Conservation (phyloP, 2,797 vertebrate genomes). For the Rhincodon typus region DNA sequence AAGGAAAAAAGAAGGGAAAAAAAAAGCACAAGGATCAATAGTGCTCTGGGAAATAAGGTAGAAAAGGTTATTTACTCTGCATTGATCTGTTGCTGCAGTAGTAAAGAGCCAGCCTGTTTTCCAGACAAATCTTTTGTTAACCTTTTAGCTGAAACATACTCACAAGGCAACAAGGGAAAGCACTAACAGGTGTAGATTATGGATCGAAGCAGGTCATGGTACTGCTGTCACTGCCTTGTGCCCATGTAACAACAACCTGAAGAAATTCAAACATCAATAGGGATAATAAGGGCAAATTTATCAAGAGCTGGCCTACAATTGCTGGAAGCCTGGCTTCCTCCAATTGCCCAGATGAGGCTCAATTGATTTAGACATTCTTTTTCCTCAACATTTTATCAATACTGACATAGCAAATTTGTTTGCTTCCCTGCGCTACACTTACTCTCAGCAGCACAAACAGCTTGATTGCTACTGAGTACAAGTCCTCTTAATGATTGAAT, state of each 20-base stretch:
- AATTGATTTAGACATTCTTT: constrained; percentile 80
- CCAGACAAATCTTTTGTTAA: constrained; percentile 85
- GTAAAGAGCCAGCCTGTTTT: constrained; percentile 86
- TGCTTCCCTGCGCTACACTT: constrained; percentile 41
- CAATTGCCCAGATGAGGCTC: constrained; percentile 64
- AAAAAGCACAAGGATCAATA: constrained; percentile 83
- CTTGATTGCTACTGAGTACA: constrained; percentile 28
- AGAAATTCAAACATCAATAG: constrained; percentile 88
- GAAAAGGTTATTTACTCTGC: constrained; percentile 99
- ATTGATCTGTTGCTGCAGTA: constrained; percentile 89
- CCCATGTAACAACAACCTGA: constrained; percentile 78
- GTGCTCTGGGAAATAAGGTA: constrained; percentile 97
- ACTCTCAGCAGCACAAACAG: constrained; percentile 27
- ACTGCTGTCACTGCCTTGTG: constrained; percentile 81
- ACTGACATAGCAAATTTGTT: constrained; percentile 81
- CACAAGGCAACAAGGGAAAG: constrained; percentile 85
- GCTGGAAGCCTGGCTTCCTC: constrained; percentile 59
- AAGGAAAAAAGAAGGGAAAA: constrained; percentile 62
- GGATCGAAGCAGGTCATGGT: constrained; percentile 87
- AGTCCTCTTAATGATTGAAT: constrained; percentile 33
- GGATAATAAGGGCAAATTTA: constrained; percentile 85
- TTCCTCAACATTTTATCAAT: constrained; percentile 73
- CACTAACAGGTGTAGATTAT: constrained; percentile 99
- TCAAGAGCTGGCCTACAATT: constrained; percentile 65
- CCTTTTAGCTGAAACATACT: constrained; percentile 94